Percentiles rank a stretch among this genome's conserved stretches.
Evolutionary conservation across 2,888 invertebrate species (phyloP).

Genomic region (Cerastoderma edule): DNA sequence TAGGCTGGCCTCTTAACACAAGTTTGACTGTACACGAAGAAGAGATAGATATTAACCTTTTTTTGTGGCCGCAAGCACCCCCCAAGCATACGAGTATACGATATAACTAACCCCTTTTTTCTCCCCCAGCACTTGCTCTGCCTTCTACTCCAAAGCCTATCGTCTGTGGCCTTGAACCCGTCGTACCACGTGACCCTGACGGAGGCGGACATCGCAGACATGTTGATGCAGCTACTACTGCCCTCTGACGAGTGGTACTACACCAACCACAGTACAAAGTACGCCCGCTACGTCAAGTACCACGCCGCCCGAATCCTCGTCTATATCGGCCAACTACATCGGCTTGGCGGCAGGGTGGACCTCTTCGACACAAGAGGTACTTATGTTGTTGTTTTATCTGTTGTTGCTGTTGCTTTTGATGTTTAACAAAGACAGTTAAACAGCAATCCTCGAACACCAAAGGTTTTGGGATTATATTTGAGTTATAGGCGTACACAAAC

Average conservation of each 20-base stretch:
- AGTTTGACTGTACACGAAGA: too few relatives aligned
- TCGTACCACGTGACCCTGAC: constrained; percentile 86
- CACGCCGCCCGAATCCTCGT: constrained; percentile 88
- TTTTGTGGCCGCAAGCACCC: too few relatives aligned
- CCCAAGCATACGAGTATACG: too few relatives aligned
- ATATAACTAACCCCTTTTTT: too few relatives aligned
- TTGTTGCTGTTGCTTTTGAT: too few relatives aligned
- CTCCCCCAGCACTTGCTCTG: constrained; percentile 87
- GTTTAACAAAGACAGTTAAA: too few relatives aligned
- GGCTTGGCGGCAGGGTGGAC: constrained; percentile 87
- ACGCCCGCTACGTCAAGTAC: constrained; percentile 88
- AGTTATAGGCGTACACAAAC: too few relatives aligned
- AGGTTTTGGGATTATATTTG: too few relatives aligned
- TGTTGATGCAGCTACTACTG: constrained; percentile 87
- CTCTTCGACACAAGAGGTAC: constrained; percentile 86
- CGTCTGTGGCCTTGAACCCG: constrained; percentile 86
- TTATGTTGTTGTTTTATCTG: too few relatives aligned
- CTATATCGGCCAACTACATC: constrained; percentile 87
- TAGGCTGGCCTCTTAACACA: too few relatives aligned
- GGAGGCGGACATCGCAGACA: constrained; percentile 87
- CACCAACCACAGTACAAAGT: constrained; percentile 88
- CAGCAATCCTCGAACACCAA: too few relatives aligned
- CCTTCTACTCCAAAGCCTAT: constrained; percentile 87
- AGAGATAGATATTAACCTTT: too few relatives aligned
- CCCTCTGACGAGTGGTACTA: constrained; percentile 89